Base-by-base conservation (phyloP, 2,797 vertebrate species). In the Anas capensis region DNA sequence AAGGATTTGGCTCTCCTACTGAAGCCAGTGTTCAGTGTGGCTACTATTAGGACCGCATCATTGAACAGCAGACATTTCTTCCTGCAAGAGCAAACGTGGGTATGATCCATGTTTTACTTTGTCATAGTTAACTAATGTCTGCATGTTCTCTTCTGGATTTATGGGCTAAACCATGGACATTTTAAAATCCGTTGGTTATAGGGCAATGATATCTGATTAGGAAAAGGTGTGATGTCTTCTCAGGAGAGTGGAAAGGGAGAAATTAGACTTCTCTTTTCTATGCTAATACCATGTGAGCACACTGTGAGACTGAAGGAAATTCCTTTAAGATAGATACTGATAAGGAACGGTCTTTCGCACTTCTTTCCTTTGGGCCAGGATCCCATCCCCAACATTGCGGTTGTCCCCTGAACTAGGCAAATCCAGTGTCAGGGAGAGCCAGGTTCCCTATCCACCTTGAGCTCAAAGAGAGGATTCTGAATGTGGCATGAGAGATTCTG, bases 61-160 rank as follows among this genome's bases (percentile, higher is more conserved):
- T 98, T 99, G 95, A 98, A 66, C 91, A 99, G 95, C 24, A 99
- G 86, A 40, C 98, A 98, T 91, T 98, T 99, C 97, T 99, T 99
- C 97, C 99, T 99, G 71, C 36, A 89, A 81, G 13, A 79, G 48
- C 4, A 9, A 93, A 72, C 33, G 0, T 14, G 29, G 16, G 2
- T 24, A 4, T 36, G 8, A 80, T 16, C 40, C 14, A 7, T 8
- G 11, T 7, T 62, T 72, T 36, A 17, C 15, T 38, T 81, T 27
- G 27, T 54, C 14, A 12, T 44, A 58, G 46, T 64, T 75, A 27
- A 31, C 27, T 76, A 10, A 24, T 10, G 3, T n/a, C 54, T 53
- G n/a, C 20, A 21, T 88, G 20, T 76, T 64, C 42, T 77, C n/a
- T 16, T 73, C 61, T 77, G 36, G 21, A n/a, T 56, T 68, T 71